Evolutionary conservation across 2,888 invertebrate species (phyloP), one percentile per base, ranked within the genome.

Genomic region (Caenorhabditis parvicauda): DNA sequence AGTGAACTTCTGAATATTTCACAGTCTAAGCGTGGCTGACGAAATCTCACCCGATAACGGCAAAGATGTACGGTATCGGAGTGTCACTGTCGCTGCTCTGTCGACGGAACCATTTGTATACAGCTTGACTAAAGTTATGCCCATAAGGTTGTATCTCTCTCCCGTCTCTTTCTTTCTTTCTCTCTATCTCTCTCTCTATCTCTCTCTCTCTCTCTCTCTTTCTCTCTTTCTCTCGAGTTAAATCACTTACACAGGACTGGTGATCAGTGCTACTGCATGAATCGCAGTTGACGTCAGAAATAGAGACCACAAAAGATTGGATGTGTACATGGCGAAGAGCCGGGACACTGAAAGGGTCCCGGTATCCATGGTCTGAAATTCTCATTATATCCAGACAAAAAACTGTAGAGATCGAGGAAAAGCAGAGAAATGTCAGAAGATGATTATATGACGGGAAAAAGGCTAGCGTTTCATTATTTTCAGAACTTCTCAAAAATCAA

Each of bases 111-210:
- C 79, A 79, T 64, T 79, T 79, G 58, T 68, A 70, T 14, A 79
- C 79, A 14, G 79, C 79, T 64, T 80, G 79, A 14, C 79, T 79
- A 63, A 55, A 78, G 67, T 3, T 35, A n/a, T n/a, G n/a, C n/a
- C 9, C 9, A 38, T 22, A 7, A 42, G 12, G 19, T 17, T 46
- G 12, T 19, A 7, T 21, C 25, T 43, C 14, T 22, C 5, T 43
- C 19, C n/a, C n/a, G n/a, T n/a, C n/a, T n/a, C n/a, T n/a, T n/a
- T n/a, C n/a, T n/a, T n/a, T n/a, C n/a, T n/a, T n/a, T n/a, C n/a
- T n/a, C n/a, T n/a, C n/a, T n/a, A n/a, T n/a, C n/a, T n/a, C n/a
- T n/a, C n/a, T n/a, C n/a, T n/a, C n/a, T n/a, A n/a, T n/a, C n/a
- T n/a, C n/a, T n/a, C n/a, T n/a, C n/a, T n/a, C n/a, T n/a, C n/a